Percentiles rank a stretch among this genome's conserved stretches.
Conservation (phyloP, 2,797 vertebrate species). For the Champsocephalus esox region DNA sequence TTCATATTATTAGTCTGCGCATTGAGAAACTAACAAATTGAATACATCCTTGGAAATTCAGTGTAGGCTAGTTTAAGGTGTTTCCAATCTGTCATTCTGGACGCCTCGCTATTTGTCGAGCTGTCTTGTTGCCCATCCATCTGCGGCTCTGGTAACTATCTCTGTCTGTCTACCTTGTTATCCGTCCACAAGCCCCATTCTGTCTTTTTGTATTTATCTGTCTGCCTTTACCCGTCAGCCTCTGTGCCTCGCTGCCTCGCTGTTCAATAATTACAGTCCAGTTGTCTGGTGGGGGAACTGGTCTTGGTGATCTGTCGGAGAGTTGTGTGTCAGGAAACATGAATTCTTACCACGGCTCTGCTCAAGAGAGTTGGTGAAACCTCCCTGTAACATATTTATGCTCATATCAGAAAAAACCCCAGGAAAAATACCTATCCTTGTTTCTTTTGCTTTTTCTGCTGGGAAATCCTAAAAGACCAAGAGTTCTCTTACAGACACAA, state of each 20-base stretch:
- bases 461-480: neutral
- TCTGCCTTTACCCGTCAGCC: constrained; percentile 62
- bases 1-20: constrained; percentile 42
- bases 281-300: constrained; percentile 58
- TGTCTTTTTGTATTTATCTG: constrained; percentile 75
- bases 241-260: constrained; percentile 38
- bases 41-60: constrained; percentile 47
- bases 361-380: constrained; percentile 8
- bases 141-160: constrained; percentile 71
- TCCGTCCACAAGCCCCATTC: constrained; percentile 66
- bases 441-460: neutral
- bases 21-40: constrained; percentile 47
- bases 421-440: constrained; percentile 2
- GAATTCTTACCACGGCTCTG: neutral
- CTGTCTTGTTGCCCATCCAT: constrained; percentile 77
- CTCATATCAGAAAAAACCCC: neutral
- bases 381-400: constrained; percentile 43
- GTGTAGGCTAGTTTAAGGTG: constrained; percentile 55
- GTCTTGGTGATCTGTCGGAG: constrained; percentile 42
- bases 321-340: constrained; percentile 30
- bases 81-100: constrained; percentile 69
- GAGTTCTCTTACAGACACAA: neutral
- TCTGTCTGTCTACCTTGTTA: constrained; percentile 75
- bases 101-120: constrained; percentile 71
- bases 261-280: constrained; percentile 74